Percentiles rank a stretch among this genome's conserved stretches.
Evolutionary conservation across 2,113 vertebrate genomes (phyloP).

Genomic region (Tiliqua scincoides): DNA sequence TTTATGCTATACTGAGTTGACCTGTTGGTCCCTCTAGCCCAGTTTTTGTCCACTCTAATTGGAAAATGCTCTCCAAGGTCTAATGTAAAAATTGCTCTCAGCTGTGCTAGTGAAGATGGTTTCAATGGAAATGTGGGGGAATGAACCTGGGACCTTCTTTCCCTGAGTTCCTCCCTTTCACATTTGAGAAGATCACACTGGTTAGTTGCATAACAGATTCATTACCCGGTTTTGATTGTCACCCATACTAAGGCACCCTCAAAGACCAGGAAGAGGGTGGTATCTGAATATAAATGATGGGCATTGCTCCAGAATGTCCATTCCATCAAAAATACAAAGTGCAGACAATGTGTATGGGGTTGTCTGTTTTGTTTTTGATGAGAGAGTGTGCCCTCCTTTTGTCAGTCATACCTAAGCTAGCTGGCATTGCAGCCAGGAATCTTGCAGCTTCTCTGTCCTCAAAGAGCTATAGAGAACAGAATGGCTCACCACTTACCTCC

Average conservation of each 20-base stretch:
- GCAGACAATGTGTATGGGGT: background rate
- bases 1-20: too few relatives aligned
- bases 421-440: rapidly evolving
- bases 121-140: background rate
- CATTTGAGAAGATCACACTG: background rate
- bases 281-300: background rate
- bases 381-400: constrained; percentile 2
- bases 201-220: background rate
- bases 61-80: too few relatives aligned
- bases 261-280: background rate
- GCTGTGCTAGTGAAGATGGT: background rate
- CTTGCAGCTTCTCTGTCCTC: constrained; percentile 39
- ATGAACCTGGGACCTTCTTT: too few relatives aligned
- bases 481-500: constrained; percentile 20
- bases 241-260: background rate
- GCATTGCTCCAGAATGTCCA: background rate
- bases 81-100: background rate
- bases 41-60: too few relatives aligned
- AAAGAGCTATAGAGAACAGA: background rate
- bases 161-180: background rate
- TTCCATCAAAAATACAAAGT: background rate
- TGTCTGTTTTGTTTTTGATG: background rate
- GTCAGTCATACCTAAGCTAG: rapidly evolving
- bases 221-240: background rate
- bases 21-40: too few relatives aligned